Base-by-base conservation (phyloP, 2,888 invertebrate species). In the Eulithis prunata region DNA sequence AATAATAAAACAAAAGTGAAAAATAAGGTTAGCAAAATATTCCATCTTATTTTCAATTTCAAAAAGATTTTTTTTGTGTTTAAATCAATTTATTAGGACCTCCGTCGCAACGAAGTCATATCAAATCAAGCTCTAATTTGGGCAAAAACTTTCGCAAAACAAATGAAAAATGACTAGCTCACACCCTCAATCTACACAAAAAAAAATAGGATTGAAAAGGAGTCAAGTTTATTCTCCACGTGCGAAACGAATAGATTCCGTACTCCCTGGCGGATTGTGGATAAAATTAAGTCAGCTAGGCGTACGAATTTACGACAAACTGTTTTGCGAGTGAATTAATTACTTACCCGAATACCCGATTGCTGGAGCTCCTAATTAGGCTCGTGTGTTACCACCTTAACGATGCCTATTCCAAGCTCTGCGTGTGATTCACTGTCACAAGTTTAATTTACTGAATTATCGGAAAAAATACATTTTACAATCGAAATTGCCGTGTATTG, bases 271-370 rank as follows among this genome's bases (percentile, higher is more conserved):
- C 59, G 56, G 68, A 62, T 69, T 47, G 59, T 66, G 55, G 53
- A 66, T 69, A 61, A 67, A 68, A 69, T 65, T 61, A 62, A 66
- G 47, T 52, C 61, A 41, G 47, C 63, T 45, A 66, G 68, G 60
- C 71, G 62, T 65, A 53, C 66, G 53, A 70, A 62, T 71, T 73
- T 70, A 70, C 70, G 67, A 64, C 72, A 67, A 70, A 69, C 71
- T 71, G 69, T 74, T 58, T 65, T 70, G 65, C 70, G 72, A 76
- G 72, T 76, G 75, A 81, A 80, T 78, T 81, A 79, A 81, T 81
- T 80, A 79, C 68, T 71, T 66, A 65, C 73, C 73, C 72, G 70
- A 73, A 74, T 66, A 73, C 72, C 60, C 69, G 68, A 78, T 72
- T 76, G 75, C 75, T 80, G 60, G 68, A 57, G 71, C 62, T 56